phyloP scores from a whole-genome alignment of 2,888 invertebrate species.

The Dugesia japonica region DNA sequence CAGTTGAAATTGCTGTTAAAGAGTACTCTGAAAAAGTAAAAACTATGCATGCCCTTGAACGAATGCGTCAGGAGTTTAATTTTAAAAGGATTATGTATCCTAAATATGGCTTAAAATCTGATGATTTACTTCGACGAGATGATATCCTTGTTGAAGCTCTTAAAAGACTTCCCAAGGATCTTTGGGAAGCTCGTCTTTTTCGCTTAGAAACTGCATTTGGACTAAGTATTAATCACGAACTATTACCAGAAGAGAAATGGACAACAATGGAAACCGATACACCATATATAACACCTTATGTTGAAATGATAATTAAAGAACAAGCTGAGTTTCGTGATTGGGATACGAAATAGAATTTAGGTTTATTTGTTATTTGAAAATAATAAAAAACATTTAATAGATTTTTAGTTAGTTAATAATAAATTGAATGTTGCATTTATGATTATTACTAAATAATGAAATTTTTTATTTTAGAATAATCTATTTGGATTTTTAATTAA shows the following conservation, averaged over 20 bases:
- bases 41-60: background rate
- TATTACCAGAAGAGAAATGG: conserved; percentile 27
- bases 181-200: background rate
- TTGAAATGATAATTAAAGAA: conserved; percentile 26
- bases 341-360: conserved; percentile 20
- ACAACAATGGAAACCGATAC: conserved; percentile 12
- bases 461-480: too few relatives aligned
- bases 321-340: conserved; percentile 22
- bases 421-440: too few relatives aligned
- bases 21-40: background rate
- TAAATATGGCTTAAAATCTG: background rate
- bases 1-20: conserved; percentile 4
- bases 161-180: conserved; percentile 21
- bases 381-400: too few relatives aligned
- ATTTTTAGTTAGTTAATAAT: too few relatives aligned
- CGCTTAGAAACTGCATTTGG: conserved; percentile 13
- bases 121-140: background rate
- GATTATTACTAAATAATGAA: too few relatives aligned
- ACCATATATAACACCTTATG: conserved; percentile 29
- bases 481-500: too few relatives aligned
- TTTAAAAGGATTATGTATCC: background rate
- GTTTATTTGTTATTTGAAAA: too few relatives aligned
- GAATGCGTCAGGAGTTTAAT: background rate
- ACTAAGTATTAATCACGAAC: background rate
- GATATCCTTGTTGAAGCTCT: background rate